phyloP scores from a whole-genome alignment of 2,797 vertebrate species.

The Pseudotriccus pelzelni region DNA sequence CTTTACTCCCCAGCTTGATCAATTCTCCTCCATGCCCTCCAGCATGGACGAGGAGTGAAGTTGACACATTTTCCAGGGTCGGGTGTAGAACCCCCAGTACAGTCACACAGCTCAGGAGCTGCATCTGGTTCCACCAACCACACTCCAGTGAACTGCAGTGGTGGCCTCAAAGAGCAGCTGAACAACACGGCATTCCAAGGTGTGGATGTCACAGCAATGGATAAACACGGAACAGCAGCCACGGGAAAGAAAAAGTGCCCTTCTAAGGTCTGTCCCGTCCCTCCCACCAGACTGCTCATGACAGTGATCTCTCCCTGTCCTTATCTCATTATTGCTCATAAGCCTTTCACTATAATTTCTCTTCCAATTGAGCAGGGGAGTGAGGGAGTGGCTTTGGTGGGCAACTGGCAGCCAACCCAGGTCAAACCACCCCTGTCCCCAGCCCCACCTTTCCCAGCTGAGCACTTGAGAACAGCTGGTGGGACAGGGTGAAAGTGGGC shows the following conservation, averaged over 20 bases:
- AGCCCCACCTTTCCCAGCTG: neutral
- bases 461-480: neutral
- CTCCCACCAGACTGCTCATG: fast-evolving
- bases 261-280: neutral
- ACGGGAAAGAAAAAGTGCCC: neutral
- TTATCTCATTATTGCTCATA: neutral
- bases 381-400: neutral
- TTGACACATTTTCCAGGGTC: neutral
- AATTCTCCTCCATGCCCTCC: neutral
- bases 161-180: neutral
- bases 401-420: neutral
- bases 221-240: neutral
- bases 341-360: neutral
- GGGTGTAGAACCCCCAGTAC: neutral
- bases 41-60: neutral
- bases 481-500: neutral
- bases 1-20: neutral
- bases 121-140: neutral
- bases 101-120: neutral
- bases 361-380: neutral
- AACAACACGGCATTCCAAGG: neutral
- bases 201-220: neutral
- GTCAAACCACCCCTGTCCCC: neutral
- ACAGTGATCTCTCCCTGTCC: neutral
- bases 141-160: neutral